Percentiles rank a stretch among this genome's conserved stretches.
Conservation (phyloP, 2,888 invertebrate species). For the Himalopsyche tibetana region DNA sequence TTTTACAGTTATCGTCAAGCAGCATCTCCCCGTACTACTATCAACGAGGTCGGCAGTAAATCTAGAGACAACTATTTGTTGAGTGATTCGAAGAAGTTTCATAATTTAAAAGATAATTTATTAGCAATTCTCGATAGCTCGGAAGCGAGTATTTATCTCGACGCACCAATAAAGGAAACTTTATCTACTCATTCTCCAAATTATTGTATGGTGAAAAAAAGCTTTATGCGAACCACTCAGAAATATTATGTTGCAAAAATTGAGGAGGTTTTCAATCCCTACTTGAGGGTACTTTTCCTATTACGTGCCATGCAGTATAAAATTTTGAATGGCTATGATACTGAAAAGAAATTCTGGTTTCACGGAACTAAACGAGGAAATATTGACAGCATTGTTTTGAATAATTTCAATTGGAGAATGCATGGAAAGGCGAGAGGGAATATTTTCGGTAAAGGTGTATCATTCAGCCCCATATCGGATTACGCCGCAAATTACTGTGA, state of each 20-base stretch:
- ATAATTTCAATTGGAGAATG: constrained; percentile 68
- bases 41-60: not conserved
- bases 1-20: too few species aligned
- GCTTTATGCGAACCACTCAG: not conserved
- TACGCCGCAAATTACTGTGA: constrained; percentile 67
- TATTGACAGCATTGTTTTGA: constrained; percentile 66
- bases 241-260: not conserved
- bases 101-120: not conserved
- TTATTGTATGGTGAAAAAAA: not conserved
- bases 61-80: not conserved
- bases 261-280: not conserved
- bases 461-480: constrained; percentile 67
- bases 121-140: too few species aligned
- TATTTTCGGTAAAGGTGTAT: constrained; percentile 68
- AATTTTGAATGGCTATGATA: constrained; percentile 55
- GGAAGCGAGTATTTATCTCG: too few species aligned
- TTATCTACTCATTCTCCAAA: not conserved
- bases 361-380: constrained; percentile 67
- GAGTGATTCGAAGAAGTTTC: not conserved
- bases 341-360: constrained; percentile 66
- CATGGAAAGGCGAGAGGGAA: constrained; percentile 66
- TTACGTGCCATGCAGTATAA: constrained; percentile 66
- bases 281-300: constrained; percentile 52
- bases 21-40: too few species aligned
- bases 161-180: not conserved